Percentiles rank a stretch among this genome's conserved stretches.
These are phyloP conservation scores for Hyles euphorbiae DNA, from an alignment of 1,140 invertebrate species.

Conservation along the genomic window DNA sequence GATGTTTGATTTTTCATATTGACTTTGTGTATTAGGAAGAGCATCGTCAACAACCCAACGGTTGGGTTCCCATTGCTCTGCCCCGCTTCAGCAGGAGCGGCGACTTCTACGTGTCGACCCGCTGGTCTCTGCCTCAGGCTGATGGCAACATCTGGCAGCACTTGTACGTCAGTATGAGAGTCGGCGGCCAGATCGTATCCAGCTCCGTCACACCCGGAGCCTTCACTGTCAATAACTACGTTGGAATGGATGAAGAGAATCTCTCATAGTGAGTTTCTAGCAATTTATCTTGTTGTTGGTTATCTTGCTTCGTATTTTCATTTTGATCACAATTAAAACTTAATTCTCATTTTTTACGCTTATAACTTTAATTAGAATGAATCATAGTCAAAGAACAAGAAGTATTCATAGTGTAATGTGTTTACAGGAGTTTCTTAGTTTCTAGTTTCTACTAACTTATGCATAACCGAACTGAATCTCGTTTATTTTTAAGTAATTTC, in stretches of 20 bases:
- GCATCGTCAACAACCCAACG: slow-evolving; percentile 51
- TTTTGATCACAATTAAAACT: too few species aligned
- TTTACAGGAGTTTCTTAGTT: too few species aligned
- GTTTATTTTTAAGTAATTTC: too few species aligned
- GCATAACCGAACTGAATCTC: too few species aligned
- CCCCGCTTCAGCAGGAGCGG: slow-evolving; percentile 55
- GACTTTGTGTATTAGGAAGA: slow-evolving; percentile 43
- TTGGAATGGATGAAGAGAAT: slow-evolving; percentile 62
- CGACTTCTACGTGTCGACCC: slow-evolving; percentile 52
- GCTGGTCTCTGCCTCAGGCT: slow-evolving; percentile 48
- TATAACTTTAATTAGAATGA: too few species aligned
- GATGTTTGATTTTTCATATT: too few species aligned
- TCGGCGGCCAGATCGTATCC: slow-evolving; percentile 36
- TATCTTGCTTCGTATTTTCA: too few species aligned
- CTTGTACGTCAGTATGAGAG: slow-evolving; percentile 60
- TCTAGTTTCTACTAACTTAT: too few species aligned
- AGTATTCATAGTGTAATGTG: too few species aligned
- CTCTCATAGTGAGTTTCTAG: slow-evolving; percentile 40
- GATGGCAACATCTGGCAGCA: slow-evolving; percentile 63
- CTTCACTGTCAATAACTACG: slow-evolving; percentile 64
- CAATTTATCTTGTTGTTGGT: too few species aligned
- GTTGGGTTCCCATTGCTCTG: slow-evolving; percentile 62
- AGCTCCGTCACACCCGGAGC: slow-evolving; percentile 59
- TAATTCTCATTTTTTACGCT: too few species aligned
- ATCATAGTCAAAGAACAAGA: too few species aligned